Evolutionary conservation across 1,140 invertebrate species (phyloP).

Genomic region (Dolichoris vasculosae): DNA sequence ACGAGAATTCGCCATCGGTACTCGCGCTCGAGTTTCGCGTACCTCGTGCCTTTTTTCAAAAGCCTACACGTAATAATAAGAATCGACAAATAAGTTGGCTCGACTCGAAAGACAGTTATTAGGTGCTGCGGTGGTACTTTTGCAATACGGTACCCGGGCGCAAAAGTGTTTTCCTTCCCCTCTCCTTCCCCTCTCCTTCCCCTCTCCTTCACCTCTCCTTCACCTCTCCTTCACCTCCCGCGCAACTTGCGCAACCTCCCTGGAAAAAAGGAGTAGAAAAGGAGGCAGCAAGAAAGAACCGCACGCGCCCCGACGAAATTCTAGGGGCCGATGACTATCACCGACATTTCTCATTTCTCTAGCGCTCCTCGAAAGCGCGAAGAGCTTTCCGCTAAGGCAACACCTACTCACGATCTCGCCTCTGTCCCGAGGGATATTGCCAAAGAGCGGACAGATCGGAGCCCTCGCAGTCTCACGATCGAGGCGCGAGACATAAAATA

Average conservation of each 20-base stretch:
- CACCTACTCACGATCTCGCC: conserved; percentile 64
- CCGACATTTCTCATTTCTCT: background rate
- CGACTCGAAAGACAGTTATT: background rate
- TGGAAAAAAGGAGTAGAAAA: background rate
- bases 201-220: background rate
- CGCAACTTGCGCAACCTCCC: background rate
- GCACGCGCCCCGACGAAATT: background rate
- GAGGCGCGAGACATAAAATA: conserved; percentile 11
- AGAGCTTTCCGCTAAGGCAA: conserved; percentile 52
- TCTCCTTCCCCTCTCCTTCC: no score
- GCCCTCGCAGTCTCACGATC: conserved; percentile 59
- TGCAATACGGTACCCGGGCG: background rate
- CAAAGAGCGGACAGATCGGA: conserved; percentile 51
- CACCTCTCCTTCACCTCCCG: background rate
- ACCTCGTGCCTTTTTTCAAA: background rate
- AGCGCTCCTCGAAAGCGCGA: background rate
- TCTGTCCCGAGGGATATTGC: conserved; percentile 55
- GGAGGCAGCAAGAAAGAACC: background rate
- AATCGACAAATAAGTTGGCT: background rate
- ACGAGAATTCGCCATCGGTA: background rate
- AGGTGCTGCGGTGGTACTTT: background rate
- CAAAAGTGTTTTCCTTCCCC: background rate
- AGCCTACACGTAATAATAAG: background rate
- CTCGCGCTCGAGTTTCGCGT: background rate
- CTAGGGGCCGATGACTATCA: background rate